A percentile compares a stretch with the other conserved stretches of the same genome.
phyloP scores from a whole-genome alignment of 2,797 vertebrate genomes.

The Mormyrus proboscirostris region DNA sequence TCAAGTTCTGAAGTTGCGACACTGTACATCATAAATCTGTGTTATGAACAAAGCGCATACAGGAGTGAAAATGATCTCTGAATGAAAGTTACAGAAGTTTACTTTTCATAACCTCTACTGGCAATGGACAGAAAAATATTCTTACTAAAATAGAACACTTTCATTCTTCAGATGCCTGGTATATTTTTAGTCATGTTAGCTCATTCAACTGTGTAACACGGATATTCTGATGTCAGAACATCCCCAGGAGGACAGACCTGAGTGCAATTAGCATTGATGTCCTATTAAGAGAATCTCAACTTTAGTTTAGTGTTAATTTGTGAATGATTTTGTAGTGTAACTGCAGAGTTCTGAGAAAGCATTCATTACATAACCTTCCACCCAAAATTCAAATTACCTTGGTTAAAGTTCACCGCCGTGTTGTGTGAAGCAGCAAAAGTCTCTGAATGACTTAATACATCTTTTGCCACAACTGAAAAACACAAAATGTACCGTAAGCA shows the following conservation, averaged over 20 bases:
- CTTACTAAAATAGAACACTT: slow-evolving; percentile 66
- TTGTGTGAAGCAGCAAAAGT: slow-evolving; percentile 46
- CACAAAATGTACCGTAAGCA: slow-evolving; percentile 43
- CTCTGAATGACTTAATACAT: not conserved
- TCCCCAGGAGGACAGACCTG: not conserved
- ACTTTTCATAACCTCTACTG: slow-evolving; percentile 55
- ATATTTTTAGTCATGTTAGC: slow-evolving; percentile 63
- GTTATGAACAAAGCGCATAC: slow-evolving; percentile 58
- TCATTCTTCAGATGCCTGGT: slow-evolving; percentile 62
- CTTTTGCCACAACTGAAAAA: slow-evolving; percentile 57
- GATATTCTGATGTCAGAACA: slow-evolving; percentile 47
- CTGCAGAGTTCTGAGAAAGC: slow-evolving; percentile 44
- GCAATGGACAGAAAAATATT: slow-evolving; percentile 61
- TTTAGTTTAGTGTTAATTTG: slow-evolving; percentile 14
- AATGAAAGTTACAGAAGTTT: slow-evolving; percentile 26
- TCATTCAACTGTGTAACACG: slow-evolving; percentile 56
- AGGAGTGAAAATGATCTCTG: not conserved
- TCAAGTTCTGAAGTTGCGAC: slow-evolving; percentile 34
- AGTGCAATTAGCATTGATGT: not conserved
- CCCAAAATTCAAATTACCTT: slow-evolving; percentile 55
- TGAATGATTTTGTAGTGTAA: not conserved
- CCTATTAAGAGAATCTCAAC: not conserved
- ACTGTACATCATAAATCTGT: slow-evolving; percentile 49
- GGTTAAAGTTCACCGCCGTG: slow-evolving; percentile 45
- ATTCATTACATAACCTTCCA: slow-evolving; percentile 42